Base-by-base conservation (phyloP, 2,888 invertebrate species). In the Entomobrya proxima region DNA sequence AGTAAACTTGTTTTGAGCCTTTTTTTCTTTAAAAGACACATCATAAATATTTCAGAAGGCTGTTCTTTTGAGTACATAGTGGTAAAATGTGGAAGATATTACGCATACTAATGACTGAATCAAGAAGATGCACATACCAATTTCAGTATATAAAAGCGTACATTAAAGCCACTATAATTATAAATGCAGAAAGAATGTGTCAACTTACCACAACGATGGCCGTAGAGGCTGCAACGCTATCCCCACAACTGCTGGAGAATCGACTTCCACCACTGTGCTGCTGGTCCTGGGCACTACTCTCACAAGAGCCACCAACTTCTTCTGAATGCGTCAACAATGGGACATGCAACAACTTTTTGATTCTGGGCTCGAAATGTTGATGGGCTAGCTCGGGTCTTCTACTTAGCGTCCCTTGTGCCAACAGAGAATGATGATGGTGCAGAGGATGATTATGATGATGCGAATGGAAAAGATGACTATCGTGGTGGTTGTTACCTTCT, bases 131-230 rank as follows among this genome's bases (percentile, higher is more conserved):
- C 44, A 13, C 44, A 21, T 24, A 69, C 13, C 4, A 37, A 37
- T n/a, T n/a, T n/a, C n/a, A 21, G 11, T 13, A 69, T 5, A 7
- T 40, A 21, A 15, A 69, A 6, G 4, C 24, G 15, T 11, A 15
- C 44, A 40, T 40, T 40, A 15, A 40, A 40, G 7, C 9, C 44
- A 40, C 7, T 40, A 40, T 4, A 67, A n/a, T 6, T n/a, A 35
- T 27, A 72, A n/a, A 72, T n/a, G 30, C 27, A 75, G 21, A 67
- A 32, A 79, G 32, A 32, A 35, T 52, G 67, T 86, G 84, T 77
- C 44, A 44, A 88, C 89, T 89, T 87, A 89, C 89, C 11, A 89
- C 88, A 78, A 86, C 87, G 67, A 89, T 89, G 9, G 88, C 88
- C 24, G 89, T 89, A 4, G 89, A 89, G 13, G 89, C 88, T 61